Conservation (phyloP, 2,113 vertebrate species). For the Tragelaphus imberbis region DNA sequence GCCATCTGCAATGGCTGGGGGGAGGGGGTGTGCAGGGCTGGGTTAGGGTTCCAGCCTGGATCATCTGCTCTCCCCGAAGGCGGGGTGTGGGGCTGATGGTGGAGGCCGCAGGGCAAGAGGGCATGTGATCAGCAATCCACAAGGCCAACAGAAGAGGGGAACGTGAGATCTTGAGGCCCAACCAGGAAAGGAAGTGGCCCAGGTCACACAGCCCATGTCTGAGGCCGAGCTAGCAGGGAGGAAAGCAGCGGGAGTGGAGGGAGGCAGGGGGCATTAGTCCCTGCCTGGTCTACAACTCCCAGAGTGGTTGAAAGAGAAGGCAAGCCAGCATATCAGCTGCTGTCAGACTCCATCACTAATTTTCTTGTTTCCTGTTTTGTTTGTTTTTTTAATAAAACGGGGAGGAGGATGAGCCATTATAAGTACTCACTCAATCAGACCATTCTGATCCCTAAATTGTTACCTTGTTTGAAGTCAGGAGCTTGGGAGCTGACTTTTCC, state of each 20-base stretch:
- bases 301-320: neutral
- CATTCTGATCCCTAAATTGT: neutral
- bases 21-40: neutral
- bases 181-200: neutral
- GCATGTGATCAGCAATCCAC: too few relatives aligned
- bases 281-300: rapidly evolving
- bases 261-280: neutral
- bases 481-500: neutral
- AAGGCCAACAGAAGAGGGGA: neutral
- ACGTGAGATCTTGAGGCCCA: neutral
- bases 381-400: neutral
- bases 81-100: rapidly evolving
- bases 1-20: too few relatives aligned
- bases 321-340: rapidly evolving
- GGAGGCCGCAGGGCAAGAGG: too few relatives aligned
- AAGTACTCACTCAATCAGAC: neutral
- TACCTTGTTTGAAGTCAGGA: neutral
- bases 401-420: neutral
- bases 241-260: neutral
- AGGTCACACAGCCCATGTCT: too few relatives aligned
- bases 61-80: neutral
- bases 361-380: neutral
- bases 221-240: rapidly evolving
- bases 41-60: neutral
- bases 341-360: neutral